Conservation (phyloP, 2,888 invertebrate genomes). For the Lamellibrachia columna region DNA sequence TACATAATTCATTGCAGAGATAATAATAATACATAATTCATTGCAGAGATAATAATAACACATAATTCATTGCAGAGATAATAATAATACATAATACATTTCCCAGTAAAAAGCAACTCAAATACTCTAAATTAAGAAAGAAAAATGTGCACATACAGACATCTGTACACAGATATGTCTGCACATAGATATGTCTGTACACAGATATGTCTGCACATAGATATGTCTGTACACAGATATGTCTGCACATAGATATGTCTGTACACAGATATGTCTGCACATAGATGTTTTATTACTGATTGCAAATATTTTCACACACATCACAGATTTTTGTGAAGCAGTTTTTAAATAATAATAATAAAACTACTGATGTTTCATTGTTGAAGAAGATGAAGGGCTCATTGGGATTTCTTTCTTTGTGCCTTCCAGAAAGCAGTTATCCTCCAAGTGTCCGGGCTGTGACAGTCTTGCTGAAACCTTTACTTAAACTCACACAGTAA, state of each 20-base stretch:
- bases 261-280: neutral
- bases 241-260: neutral
- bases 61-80: no score
- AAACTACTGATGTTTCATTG: neutral
- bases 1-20: no score
- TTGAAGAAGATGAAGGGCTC: neutral
- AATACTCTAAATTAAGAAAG: no score
- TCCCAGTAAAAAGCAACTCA: no score
- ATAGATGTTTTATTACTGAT: neutral
- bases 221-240: no score
- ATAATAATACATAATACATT: no score
- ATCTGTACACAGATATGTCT: no score
- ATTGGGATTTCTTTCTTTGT: neutral
- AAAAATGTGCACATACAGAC: no score
- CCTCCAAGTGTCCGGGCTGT: neutral
- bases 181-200: no score
- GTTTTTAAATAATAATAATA: neutral
- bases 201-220: no score
- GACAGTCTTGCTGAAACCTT: neutral
- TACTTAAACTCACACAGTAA: neutral
- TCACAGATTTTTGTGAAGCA: neutral
- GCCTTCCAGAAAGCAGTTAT: neutral
- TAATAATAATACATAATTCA: no score
- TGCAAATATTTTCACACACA: neutral
- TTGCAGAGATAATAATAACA: no score